Evolutionary conservation across 2,888 invertebrate genomes (phyloP), one percentile per base, ranked within the genome.

Genomic region (Rhingia campestris): DNA sequence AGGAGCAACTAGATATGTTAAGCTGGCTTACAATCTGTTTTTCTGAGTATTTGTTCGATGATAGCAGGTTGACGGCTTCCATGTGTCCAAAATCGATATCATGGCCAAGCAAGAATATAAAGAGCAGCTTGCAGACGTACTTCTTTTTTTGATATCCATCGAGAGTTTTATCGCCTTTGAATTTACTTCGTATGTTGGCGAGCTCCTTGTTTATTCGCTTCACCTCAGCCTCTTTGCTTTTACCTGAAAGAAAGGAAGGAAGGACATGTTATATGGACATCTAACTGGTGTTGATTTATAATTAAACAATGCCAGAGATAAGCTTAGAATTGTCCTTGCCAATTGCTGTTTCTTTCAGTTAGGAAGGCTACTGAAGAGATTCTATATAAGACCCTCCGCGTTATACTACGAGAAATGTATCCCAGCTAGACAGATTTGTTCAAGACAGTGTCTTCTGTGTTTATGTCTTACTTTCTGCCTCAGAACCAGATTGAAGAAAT

Each of bases 101-200:
- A 92, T 99, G 99, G 87, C 99, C 99, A 88, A 99, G 95, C 87
- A 99, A 94, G 92, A 99, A 99, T 92, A 99, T 99, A 93, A 99
- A 99, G 87, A 99, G 93, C 88, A 99, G 93, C 92, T 99, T 99
- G 93, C 99, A 99, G 82, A 99, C 99, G 94, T 99, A 99, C 93
- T 99, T 99, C 94, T 99, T 99, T 94, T 99, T 99, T 92, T 99
- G 99, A 92, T 99, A 99, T 47, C 99, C 99, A 93, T 99, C 99
- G 80, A 99, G 93, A 61, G 99, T 99, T 94, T 99, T 99, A 92
- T 99, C 99, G 86, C 99, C 99, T 95, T 99, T 99, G 92, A 99
- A 99, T 94, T 99, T 99, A 91, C 98, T 98, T 87, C 99, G 94
- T 91, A 99, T 99, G 91, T 99, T 99, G 75, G 99, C 99, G 90